Conservation (phyloP, 2,888 invertebrate genomes). For the Nomada fabriciana region DNA sequence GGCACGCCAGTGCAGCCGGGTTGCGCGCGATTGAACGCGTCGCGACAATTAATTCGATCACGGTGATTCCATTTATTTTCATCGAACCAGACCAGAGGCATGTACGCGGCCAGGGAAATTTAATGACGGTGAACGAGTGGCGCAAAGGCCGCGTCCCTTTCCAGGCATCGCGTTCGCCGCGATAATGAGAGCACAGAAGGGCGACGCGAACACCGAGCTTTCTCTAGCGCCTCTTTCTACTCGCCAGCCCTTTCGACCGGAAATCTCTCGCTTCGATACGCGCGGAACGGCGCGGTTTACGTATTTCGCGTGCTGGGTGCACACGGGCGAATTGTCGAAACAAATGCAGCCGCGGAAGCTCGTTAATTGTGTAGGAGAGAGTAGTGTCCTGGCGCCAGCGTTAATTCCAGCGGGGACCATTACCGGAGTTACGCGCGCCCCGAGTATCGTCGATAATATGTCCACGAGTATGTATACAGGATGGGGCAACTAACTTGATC, state of each 20-base stretch:
- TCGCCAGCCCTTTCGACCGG: slow-evolving; percentile 1
- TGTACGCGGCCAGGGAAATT: not conserved
- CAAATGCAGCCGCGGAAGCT: slow-evolving; percentile 70
- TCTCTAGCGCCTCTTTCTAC: not conserved
- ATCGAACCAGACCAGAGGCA: not conserved
- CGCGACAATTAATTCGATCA: slow-evolving; percentile 47
- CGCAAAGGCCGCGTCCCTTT: slow-evolving; percentile 27
- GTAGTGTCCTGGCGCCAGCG: slow-evolving; percentile 42
- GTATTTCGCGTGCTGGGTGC: slow-evolving; percentile 34
- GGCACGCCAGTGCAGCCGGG: not conserved
- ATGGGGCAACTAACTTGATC: too few relatives aligned
- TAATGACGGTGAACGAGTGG: slow-evolving; percentile 6
- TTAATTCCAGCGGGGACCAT: slow-evolving; percentile 68
- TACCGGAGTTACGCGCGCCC: slow-evolving; percentile 41
- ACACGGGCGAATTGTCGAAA: slow-evolving; percentile 64
- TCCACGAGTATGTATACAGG: not conserved
- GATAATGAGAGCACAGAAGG: slow-evolving; percentile 52
- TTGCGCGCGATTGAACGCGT: slow-evolving; percentile 15
- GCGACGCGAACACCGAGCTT: slow-evolving; percentile 28
- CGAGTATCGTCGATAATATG: slow-evolving; percentile 46
- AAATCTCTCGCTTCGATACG: not conserved
- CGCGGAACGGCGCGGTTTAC: not conserved
- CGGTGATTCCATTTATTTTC: slow-evolving; percentile 17
- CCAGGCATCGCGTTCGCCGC: not conserved
- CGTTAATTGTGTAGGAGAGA: slow-evolving; percentile 67